Evolutionary conservation across 2,797 vertebrate species (phyloP), one percentile per base, ranked within the genome.

Genomic region (Setipinna tenuifilis): DNA sequence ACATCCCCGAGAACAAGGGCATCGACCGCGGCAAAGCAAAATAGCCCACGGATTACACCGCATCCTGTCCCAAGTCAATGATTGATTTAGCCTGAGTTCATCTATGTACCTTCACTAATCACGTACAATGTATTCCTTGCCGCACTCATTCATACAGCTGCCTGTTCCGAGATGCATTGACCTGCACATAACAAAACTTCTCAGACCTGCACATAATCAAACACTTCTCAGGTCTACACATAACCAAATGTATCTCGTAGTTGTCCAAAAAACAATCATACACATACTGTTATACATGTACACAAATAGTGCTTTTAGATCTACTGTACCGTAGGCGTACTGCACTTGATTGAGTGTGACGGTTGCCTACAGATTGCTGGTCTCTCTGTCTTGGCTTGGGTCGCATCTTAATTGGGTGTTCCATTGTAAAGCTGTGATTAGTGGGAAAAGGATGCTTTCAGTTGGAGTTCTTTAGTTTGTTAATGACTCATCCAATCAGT

Each of bases 1-100:
- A 95, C 44, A 65, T 95, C 81, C 94, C 93, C 0, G 93, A 93
- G 84, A 85, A 95, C 90, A 92, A 91, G 83, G 90, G 91, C 85
- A 91, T 96, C 0, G 95, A 96, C 89, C 85, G n/a, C 58, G 87
- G 91, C 28, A 93, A 93, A 35, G 87, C 87, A 83, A 92, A 88
- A 5, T 78, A 87, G 82, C 82, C 59, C 28, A 78, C 3, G n/a
- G 80, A n/a, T 46, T 48, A 28, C 2, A 14, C 17, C 50, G 46
- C 23, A 25, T 68, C 16, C 82, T 14, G 28, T 68, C 57, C 71
- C 31, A 44, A 78, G 68, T 11, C 23, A 25, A 35, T 17, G 17
- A 75, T 75, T 12, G 28, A 71, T 31, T 71, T 31, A 71, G 28
- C 65, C 65, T 35, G 23, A 25, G 62, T 68, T 6, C 25, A 31